These are phyloP conservation scores for Enteromius viviparus DNA, from an alignment of 2,797 vertebrate genomes.

Conservation along the genomic window DNA sequence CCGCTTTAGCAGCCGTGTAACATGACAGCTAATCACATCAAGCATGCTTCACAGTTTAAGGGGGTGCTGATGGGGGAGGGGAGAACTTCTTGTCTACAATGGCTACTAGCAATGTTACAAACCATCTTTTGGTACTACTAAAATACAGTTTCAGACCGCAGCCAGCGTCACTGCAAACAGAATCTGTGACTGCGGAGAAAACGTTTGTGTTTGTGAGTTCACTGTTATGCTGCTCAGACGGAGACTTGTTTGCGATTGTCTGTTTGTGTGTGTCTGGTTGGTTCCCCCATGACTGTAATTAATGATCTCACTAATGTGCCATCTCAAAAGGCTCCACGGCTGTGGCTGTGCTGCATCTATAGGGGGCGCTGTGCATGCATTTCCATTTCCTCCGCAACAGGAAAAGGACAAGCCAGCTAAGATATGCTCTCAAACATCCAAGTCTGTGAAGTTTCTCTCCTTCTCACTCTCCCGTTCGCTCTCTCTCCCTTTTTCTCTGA, in stretches of 20 bases:
- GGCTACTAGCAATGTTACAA: slow-evolving; percentile 26
- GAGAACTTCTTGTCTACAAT: slow-evolving; percentile 18
- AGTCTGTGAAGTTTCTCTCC: slow-evolving; percentile 57
- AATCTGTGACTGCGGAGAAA: neutral
- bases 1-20: slow-evolving; percentile 74
- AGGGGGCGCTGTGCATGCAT: slow-evolving; percentile 55
- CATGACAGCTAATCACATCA: slow-evolving; percentile 82
- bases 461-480: slow-evolving; percentile 48
- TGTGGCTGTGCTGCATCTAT: slow-evolving; percentile 40
- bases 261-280: slow-evolving; percentile 54
- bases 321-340: slow-evolving; percentile 52
- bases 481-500: slow-evolving; percentile 73
- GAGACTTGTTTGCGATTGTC: slow-evolving; percentile 54
- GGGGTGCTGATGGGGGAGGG: slow-evolving; percentile 42
- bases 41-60: slow-evolving; percentile 60
- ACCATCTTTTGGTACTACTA: slow-evolving; percentile 25
- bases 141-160: neutral
- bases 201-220: neutral
- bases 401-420: slow-evolving; percentile 23
- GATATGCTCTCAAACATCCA: slow-evolving; percentile 62
- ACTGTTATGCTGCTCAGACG: neutral
- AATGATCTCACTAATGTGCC: slow-evolving; percentile 61
- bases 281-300: slow-evolving; percentile 59
- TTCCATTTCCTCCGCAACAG: slow-evolving; percentile 35
- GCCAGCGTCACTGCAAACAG: neutral